Conservation (phyloP, 2,113 vertebrate species). For the Erythrocebus patas region DNA sequence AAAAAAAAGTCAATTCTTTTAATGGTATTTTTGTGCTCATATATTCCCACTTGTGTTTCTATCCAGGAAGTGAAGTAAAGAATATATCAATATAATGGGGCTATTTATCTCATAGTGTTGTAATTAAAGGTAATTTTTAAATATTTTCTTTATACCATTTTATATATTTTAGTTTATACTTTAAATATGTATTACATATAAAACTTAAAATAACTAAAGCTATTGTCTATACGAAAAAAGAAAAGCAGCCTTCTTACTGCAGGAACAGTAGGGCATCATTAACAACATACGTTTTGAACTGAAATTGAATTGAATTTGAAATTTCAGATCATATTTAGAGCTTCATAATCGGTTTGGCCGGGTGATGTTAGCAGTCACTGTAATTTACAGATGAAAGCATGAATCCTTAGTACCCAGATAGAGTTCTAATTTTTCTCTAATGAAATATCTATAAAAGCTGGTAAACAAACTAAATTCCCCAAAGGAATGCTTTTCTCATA, state of each 20-base stretch:
- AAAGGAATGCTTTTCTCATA: slow-evolving; percentile 6
- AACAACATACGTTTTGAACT: background rate
- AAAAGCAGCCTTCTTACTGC: background rate
- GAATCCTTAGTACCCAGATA: background rate
- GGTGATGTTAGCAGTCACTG: background rate
- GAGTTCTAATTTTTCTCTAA: slow-evolving; percentile 26
- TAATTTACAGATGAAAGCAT: background rate
- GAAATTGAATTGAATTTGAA: background rate
- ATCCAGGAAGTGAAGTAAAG: background rate
- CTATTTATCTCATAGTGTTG: background rate
- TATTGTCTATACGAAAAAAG: background rate
- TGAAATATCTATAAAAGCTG: background rate
- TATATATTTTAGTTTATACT: background rate
- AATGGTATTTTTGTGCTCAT: background rate
- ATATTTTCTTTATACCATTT: background rate
- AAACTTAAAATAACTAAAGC: background rate
- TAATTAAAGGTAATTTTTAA: background rate
- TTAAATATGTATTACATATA: background rate
- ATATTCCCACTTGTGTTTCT: background rate
- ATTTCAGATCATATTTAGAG: background rate
- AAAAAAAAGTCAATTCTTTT: background rate
- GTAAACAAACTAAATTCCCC: background rate
- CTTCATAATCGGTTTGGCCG: background rate
- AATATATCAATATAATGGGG: background rate
- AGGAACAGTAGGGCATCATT: background rate